Base-by-base conservation (phyloP, 2,888 invertebrate genomes). In the Pterobdella sp. region DNA sequence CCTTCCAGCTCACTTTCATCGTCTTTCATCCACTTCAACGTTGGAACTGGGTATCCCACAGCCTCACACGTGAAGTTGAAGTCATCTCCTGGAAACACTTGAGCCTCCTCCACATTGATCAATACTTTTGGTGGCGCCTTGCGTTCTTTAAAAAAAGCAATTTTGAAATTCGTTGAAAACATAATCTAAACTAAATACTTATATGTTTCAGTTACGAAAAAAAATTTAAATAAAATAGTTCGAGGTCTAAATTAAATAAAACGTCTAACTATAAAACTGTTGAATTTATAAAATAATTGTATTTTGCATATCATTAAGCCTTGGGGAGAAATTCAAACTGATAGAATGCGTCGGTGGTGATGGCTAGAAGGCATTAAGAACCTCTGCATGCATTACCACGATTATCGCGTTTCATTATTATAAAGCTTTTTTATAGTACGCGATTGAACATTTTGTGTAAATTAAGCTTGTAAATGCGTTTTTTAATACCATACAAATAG, bases 41-140 rank as follows among this genome's bases (percentile, higher is more conserved):
- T 63, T 29, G 71, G 71, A 4, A 56, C n/a, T 34, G 71, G 71
- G 35, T 60, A 26, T 1, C 71, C 71, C 4, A 35, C 56, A 14
- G 63, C 71, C 52, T 52, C 34, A 36, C 71, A 71, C 0, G 71
- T 56, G 60, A 71, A 56, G 26, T 63, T 56, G 26, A 56, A 34
- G 56, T 29, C 35, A 26, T 71, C 71, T 14, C 3, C 10, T 26
- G 69, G 69, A 69, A 37, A 29, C 37, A 69, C 42, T 69, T 49
- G 29, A 22, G 42, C 69, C 18, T 32, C n/a, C 1, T 69, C 26
- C 14, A 29, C 52, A 29, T 42, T 18, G 56, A 69, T 26, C 37
- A 69, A 7, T 10, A 69, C 69, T 22, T 49, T 69, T 22, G 69
- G 69, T 36, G 69, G 52, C n/a, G 56, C 42, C 34, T 65, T 65